phyloP scores from a whole-genome alignment of 2,888 invertebrate genomes.

The Stenotaenia linearis region DNA sequence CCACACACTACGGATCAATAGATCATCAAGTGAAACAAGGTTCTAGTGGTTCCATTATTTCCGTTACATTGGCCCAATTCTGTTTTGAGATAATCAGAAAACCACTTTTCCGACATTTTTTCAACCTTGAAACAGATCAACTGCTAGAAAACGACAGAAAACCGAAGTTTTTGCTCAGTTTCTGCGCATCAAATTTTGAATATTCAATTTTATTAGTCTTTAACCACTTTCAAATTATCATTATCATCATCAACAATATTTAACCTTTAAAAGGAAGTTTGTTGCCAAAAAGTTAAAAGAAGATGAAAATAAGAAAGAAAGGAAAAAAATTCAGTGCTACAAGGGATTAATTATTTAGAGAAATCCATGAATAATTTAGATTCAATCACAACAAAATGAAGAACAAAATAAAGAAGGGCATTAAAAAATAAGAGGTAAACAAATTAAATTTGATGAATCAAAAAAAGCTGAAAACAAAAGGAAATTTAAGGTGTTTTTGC shows the following conservation, averaged over 20 bases:
- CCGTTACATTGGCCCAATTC: constrained; percentile 26
- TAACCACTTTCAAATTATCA: too few species aligned
- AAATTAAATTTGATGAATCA: neutral
- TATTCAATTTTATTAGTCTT: neutral
- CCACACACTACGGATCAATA: constrained; percentile 1
- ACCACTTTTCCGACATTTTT: neutral
- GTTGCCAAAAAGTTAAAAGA: neutral
- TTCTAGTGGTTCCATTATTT: constrained; percentile 17
- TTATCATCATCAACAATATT: neutral
- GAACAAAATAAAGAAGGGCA: neutral
- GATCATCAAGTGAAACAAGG: constrained; percentile 26
- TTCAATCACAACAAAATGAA: neutral
- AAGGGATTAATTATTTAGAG: neutral
- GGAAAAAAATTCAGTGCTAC: neutral
- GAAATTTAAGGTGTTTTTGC: too few species aligned
- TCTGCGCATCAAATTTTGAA: neutral
- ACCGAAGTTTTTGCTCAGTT: neutral
- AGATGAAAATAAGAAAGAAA: neutral
- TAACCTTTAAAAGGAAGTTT: neutral
- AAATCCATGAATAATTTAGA: neutral
- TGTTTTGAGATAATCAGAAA: constrained; percentile 16
- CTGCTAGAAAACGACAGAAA: neutral
- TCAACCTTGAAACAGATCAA: neutral
- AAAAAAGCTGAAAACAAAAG: neutral
- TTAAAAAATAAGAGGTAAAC: neutral